Base-by-base conservation (phyloP, 2,888 invertebrate genomes). In the Brachypalpus laphriformis region DNA sequence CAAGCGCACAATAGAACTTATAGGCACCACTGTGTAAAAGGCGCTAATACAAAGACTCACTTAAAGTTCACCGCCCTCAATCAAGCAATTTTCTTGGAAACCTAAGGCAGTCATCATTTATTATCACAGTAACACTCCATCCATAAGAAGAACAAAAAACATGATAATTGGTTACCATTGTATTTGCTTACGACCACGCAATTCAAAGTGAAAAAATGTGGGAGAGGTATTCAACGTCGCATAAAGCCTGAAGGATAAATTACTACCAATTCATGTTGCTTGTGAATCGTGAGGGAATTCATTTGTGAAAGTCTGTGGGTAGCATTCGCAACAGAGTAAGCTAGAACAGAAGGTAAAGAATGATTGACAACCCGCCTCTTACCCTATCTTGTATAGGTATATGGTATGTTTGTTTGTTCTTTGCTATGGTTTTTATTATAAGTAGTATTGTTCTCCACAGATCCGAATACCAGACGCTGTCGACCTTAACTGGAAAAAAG, bases 341-440 rank as follows among this genome's bases (percentile, higher is more conserved):
- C 42, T 22, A 11, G 16, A 34, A n/a, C n/a, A 11, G 3, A 22
- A 18, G 42, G 45, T 1, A 47, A 31, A 0, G 25, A 76, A 54
- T 47, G 75, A 85, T 81, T 76, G 75, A 66, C 57, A 76, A 57
- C 34, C 28, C 68, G 42, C 63, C 42, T 51, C 56, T 20, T 8
- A 34, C 34, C 34, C 34, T 34, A 34, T 9, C 2, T 8, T 8
- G 11, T 34, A 11, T 6, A 11, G 34, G 6, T n/a, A n/a, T n/a
- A n/a, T n/a, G n/a, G n/a, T n/a, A n/a, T n/a, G n/a, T n/a, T n/a
- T n/a, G n/a, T n/a, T n/a, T n/a, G n/a, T n/a, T n/a, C n/a, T n/a
- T n/a, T n/a, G n/a, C n/a, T n/a, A n/a, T n/a, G n/a, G n/a, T n/a
- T n/a, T n/a, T n/a, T n/a, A n/a, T n/a, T n/a, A n/a, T n/a, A n/a